A percentile compares a stretch with the other conserved stretches of the same genome.
Evolutionary conservation across 1,140 invertebrate species (phyloP).

Genomic region (Drosophila quadrilineata): DNA sequence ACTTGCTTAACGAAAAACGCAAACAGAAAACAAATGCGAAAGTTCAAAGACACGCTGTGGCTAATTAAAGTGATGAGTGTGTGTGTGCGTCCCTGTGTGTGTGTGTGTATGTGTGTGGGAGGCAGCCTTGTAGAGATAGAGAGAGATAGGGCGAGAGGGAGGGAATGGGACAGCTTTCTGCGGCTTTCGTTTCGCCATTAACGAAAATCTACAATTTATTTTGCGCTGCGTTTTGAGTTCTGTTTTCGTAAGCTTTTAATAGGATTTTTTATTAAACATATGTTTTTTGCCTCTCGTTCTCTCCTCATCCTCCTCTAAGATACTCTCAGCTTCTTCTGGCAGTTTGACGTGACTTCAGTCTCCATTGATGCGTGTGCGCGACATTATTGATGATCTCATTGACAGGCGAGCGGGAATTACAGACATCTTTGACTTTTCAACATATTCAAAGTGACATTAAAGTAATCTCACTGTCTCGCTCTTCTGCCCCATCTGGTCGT

Average conservation of each 20-base stretch:
- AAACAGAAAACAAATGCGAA: slow-evolving; percentile 46
- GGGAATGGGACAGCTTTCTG: slow-evolving; percentile 1
- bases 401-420: not conserved
- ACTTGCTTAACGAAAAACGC: slow-evolving; percentile 10
- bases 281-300: slow-evolving; percentile 32
- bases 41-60: slow-evolving; percentile 74
- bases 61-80: too few species aligned
- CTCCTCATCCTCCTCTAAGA: not conserved
- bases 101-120: too few species aligned
- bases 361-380: slow-evolving; percentile 46
- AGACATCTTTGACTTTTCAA: too few species aligned
- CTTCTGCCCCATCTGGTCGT: too few species aligned
- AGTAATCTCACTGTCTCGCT: too few species aligned
- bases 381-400: slow-evolving; percentile 59
- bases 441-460: slow-evolving; percentile 58
- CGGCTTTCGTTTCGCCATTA: slow-evolving; percentile 69
- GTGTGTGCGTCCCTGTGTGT: too few species aligned
- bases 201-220: slow-evolving; percentile 62
- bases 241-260: slow-evolving; percentile 66
- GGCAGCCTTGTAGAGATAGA: not conserved
- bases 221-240: slow-evolving; percentile 28
- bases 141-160: not conserved
- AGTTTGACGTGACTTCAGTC: slow-evolving; percentile 42
- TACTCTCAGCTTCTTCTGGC: slow-evolving; percentile 1
- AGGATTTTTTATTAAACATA: slow-evolving; percentile 75